Evolutionary conservation across 2,797 vertebrate species (phyloP).

Genomic region (Spatula clypeata): DNA sequence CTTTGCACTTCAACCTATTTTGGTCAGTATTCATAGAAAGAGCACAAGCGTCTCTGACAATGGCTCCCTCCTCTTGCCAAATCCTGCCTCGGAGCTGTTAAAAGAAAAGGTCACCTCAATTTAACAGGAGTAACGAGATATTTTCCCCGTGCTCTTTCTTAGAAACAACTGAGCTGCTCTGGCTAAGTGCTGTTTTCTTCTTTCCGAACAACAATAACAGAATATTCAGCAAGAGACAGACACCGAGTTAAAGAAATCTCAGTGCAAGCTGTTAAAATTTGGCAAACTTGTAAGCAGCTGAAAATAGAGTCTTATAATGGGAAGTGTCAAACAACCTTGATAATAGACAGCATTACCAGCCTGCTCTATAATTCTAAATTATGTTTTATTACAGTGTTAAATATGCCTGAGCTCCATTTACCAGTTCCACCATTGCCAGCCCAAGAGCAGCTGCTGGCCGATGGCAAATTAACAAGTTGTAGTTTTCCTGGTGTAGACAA

Average conservation of each 20-base stretch:
- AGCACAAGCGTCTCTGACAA: conserved; percentile 9
- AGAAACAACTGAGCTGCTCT: conserved; percentile 52
- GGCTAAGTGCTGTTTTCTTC: neutral
- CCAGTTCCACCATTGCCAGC: conserved; percentile 57
- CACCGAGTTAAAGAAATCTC: conserved; percentile 48
- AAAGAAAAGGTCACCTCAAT: conserved; percentile 64
- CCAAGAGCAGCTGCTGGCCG: conserved; percentile 59
- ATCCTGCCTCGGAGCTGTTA: conserved; percentile 45
- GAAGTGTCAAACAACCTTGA: conserved; percentile 72
- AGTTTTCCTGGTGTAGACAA: conserved; percentile 60
- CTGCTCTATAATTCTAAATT: conserved; percentile 68
- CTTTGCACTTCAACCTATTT: neutral
- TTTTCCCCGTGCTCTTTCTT: conserved; percentile 33
- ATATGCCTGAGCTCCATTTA: conserved; percentile 57
- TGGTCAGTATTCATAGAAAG: conserved; percentile 47
- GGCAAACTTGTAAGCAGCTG: conserved; percentile 55
- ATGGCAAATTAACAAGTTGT: conserved; percentile 69
- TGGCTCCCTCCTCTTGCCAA: neutral
- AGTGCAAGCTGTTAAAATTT: conserved; percentile 63
- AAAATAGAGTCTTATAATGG: conserved; percentile 70
- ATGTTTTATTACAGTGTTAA: conserved; percentile 71
- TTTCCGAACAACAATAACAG: conserved; percentile 40
- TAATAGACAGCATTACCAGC: conserved; percentile 72
- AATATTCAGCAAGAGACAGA: conserved; percentile 58
- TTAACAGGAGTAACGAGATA: conserved; percentile 61